A percentile compares a stretch with the other conserved stretches of the same genome.
Conservation (phyloP, 2,888 invertebrate genomes). For the Pycnomerus fuliginosus region DNA sequence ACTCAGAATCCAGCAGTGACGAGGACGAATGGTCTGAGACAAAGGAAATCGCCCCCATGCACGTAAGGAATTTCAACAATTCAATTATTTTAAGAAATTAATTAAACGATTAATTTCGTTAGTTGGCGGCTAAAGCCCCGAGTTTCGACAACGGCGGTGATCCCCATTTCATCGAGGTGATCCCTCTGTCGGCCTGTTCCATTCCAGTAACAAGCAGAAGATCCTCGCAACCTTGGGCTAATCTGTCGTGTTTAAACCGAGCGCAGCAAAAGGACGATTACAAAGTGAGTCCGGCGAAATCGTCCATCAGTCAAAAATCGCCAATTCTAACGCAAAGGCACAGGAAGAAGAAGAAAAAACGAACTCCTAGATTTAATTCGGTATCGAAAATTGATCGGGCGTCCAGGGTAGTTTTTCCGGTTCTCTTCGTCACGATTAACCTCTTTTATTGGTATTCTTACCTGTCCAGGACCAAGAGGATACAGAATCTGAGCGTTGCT, state of each 20-base stretch:
- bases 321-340: conserved; percentile 30
- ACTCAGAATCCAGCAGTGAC: conserved; percentile 60
- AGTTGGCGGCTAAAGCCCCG: conserved; percentile 13
- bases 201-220: conserved; percentile 52
- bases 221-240: conserved; percentile 50
- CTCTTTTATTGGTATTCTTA: conserved; percentile 79
- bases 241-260: conserved; percentile 44
- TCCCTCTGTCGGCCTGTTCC: conserved; percentile 62
- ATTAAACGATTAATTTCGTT: background rate
- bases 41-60: conserved; percentile 7
- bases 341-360: conserved; percentile 49
- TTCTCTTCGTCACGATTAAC: conserved; percentile 73
- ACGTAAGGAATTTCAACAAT: conserved; percentile 5
- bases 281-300: conserved; percentile 8
- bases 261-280: conserved; percentile 18
- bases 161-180: conserved; percentile 60
- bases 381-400: conserved; percentile 79
- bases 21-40: conserved; percentile 51
- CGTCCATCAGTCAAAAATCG: conserved; percentile 7
- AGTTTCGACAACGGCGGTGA: conserved; percentile 22
- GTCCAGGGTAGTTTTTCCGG: conserved; percentile 73
- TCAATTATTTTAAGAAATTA: background rate
- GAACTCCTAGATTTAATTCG: conserved; percentile 70
- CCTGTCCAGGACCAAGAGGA: conserved; percentile 62
- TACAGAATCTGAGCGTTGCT: conserved; percentile 43